A percentile compares a stretch with the other conserved stretches of the same genome.
Conservation (phyloP, 2,113 vertebrate genomes). For the Deroptyus accipitrinus region DNA sequence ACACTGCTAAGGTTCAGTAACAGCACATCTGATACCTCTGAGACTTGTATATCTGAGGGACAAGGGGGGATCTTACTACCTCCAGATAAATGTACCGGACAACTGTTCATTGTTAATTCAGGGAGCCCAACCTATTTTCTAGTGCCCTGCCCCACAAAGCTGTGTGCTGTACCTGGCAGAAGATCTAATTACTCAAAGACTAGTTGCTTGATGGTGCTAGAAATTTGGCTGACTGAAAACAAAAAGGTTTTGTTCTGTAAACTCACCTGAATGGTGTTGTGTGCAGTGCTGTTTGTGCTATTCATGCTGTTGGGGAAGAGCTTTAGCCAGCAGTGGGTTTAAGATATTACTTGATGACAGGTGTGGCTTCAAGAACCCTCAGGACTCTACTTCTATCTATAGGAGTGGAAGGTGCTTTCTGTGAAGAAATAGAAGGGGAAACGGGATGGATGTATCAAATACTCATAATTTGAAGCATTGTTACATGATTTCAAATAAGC, state of each 20-base stretch:
- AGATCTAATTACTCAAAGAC: slow-evolving; percentile 26
- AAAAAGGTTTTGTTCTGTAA: not conserved
- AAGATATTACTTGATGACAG: not conserved
- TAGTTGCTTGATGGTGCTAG: not conserved
- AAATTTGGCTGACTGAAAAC: not conserved
- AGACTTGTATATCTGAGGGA: not conserved
- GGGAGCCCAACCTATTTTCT: not conserved
- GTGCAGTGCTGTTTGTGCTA: not conserved
- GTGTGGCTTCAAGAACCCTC: not conserved
- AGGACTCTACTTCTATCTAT: not conserved
- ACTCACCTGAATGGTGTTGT: not conserved
- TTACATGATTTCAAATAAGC: not conserved
- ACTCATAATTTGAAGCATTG: not conserved
- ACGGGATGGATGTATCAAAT: not conserved
- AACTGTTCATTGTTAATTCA: slow-evolving; percentile 5
- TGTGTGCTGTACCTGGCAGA: fast-evolving
- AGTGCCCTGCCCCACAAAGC: not conserved
- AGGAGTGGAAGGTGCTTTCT: not conserved
- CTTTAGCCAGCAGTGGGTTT: not conserved
- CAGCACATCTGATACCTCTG: not conserved
- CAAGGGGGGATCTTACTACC: not conserved
- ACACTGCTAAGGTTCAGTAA: not conserved
- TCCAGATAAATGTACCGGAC: not conserved
- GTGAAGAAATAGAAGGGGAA: not conserved
- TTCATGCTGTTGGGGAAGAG: not conserved